Conservation (phyloP, 2,888 invertebrate genomes). For the Gordius sp. region DNA sequence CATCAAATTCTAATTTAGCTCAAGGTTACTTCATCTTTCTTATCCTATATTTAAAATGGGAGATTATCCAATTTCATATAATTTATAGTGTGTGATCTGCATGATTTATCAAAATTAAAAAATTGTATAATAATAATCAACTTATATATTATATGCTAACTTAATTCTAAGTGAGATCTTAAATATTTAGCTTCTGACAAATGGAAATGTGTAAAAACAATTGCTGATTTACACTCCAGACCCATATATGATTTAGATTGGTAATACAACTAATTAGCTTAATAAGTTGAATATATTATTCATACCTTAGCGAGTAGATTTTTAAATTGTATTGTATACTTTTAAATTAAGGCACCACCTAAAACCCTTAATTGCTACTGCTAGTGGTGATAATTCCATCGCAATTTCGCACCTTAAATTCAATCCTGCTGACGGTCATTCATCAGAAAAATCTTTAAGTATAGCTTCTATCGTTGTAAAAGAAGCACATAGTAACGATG, state of each 20-base stretch:
- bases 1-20: background rate
- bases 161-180: background rate
- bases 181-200: no score
- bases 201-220: background rate
- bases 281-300: background rate
- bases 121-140: background rate
- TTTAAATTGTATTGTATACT: no score
- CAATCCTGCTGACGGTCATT: no score
- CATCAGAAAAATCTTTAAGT: background rate
- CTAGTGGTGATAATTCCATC: no score
- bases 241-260: background rate
- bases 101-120: background rate
- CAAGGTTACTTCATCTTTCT: no score
- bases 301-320: background rate
- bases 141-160: background rate
- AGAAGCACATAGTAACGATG: no score
- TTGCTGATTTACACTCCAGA: background rate
- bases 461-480: no score
- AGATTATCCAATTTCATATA: background rate
- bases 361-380: no score
- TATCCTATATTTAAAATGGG: no score
- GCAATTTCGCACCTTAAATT: no score
- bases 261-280: background rate
- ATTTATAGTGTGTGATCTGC: background rate
- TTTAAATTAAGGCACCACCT: no score